Evolutionary conservation across 2,113 vertebrate species (phyloP).

Genomic region (Triplophysa siluroides): DNA sequence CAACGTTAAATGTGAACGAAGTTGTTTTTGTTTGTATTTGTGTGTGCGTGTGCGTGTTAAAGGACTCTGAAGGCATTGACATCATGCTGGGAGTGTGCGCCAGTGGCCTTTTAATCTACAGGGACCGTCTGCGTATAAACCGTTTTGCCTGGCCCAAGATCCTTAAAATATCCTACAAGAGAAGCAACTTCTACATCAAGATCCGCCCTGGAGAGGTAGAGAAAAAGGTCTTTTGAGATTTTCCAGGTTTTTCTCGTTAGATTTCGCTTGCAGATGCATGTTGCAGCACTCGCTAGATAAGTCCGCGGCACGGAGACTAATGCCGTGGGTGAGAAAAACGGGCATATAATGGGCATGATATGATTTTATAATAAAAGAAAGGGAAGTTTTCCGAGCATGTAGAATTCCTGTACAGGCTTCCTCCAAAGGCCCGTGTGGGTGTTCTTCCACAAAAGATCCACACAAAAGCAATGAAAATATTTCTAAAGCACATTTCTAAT

Average conservation of each 20-base stretch:
- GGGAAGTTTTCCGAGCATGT: not conserved
- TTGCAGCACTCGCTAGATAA: constrained; percentile 5
- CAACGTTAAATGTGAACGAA: no score
- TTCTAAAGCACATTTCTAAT: constrained; percentile 25
- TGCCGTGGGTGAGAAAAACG: constrained; percentile 15
- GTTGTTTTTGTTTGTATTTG: not conserved
- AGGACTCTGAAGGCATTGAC: constrained; percentile 98
- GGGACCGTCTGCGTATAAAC: constrained; percentile 96
- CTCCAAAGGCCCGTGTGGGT: constrained; percentile 14
- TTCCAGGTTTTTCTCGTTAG: constrained; percentile 49
- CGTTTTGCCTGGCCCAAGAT: constrained; percentile 99
- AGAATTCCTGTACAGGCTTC: not conserved
- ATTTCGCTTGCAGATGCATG: constrained; percentile 26
- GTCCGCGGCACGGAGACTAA: not conserved
- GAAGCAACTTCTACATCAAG: constrained; percentile 99
- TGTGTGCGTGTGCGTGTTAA: constrained; percentile 35
- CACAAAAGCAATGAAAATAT: not conserved
- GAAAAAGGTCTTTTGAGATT: constrained; percentile 59
- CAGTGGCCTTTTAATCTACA: constrained; percentile 95
- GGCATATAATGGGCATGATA: constrained; percentile 2
- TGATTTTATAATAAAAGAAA: constrained; percentile 26
- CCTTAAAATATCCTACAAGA: constrained; percentile 98
- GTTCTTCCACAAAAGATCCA: constrained; percentile 10
- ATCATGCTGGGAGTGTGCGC: constrained; percentile 98
- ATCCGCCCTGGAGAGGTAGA: constrained; percentile 96